phyloP scores from a whole-genome alignment of 1,140 invertebrate species.

The Solenopsis fugax region DNA sequence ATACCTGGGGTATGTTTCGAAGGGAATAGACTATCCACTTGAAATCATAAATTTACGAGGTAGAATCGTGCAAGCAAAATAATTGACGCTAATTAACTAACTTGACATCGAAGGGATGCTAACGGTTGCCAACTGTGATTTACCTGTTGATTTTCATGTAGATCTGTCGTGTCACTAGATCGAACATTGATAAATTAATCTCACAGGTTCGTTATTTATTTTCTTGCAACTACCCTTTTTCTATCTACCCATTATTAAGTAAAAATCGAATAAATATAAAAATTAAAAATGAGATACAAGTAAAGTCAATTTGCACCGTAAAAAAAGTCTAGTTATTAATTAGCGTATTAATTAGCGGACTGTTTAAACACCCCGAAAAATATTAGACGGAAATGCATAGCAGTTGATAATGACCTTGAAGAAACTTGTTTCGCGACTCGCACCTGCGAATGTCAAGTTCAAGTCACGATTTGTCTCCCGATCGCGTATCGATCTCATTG shows the following conservation, averaged over 20 bases:
- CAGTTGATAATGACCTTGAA: slow-evolving; percentile 51
- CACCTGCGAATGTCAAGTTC: slow-evolving; percentile 57
- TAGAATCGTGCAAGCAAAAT: not conserved
- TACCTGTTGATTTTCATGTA: slow-evolving; percentile 49
- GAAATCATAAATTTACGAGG: slow-evolving; percentile 15
- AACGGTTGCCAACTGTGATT: not conserved
- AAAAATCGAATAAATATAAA: not conserved
- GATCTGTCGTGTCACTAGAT: not conserved
- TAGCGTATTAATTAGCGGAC: not conserved
- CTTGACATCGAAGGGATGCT: slow-evolving; percentile 10
- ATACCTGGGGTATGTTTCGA: not conserved
- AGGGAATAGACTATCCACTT: not conserved
- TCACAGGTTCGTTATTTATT: not conserved
- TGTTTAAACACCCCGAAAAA: slow-evolving; percentile 32
- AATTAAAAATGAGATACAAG: not conserved
- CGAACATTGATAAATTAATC: not conserved
- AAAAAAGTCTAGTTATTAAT: not conserved
- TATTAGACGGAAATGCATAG: slow-evolving; percentile 14
- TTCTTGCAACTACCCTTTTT: too few species aligned
- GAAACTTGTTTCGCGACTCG: slow-evolving; percentile 36
- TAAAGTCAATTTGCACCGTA: not conserved
- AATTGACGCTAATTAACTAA: slow-evolving; percentile 38
- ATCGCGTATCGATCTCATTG: slow-evolving; percentile 51
- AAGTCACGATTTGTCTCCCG: slow-evolving; percentile 55
- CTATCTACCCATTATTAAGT: not conserved